Evolutionary conservation across 2,113 vertebrate genomes (phyloP).

Genomic region (Protobothrops mucrosquamatus): DNA sequence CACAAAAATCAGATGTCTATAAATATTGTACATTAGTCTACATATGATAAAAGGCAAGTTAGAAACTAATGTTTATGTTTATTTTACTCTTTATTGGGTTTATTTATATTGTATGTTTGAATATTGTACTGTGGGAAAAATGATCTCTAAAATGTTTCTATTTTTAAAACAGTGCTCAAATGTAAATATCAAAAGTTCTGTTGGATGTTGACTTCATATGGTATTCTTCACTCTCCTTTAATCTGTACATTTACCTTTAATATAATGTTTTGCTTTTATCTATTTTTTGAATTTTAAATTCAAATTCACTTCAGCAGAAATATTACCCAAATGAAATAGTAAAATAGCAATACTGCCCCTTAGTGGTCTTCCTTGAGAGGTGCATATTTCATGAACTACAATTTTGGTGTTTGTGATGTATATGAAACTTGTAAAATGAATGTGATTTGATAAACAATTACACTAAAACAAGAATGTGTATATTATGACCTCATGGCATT

Average conservation of each 20-base stretch:
- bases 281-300: not conserved
- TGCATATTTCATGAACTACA: not conserved
- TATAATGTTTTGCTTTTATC: not conserved
- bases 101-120: not conserved
- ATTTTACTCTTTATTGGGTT: not conserved
- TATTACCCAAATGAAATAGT: not conserved
- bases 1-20: not conserved
- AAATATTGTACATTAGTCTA: not conserved
- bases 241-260: not conserved
- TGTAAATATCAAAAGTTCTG: not conserved
- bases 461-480: not conserved
- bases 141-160: not conserved
- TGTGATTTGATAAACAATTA: not conserved
- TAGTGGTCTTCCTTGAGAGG: slow-evolving; percentile 53
- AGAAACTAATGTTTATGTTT: not conserved
- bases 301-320: not conserved
- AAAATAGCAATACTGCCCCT: slow-evolving; percentile 66
- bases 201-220: rapidly evolving
- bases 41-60: not conserved
- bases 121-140: not conserved
- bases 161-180: not conserved
- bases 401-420: not conserved
- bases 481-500: not conserved
- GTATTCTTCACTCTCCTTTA: not conserved
- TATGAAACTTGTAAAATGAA: slow-evolving; percentile 17